phyloP scores from a whole-genome alignment of 64 coral and sea anemone genomes.

The Astreopora myriophthalma region DNA sequence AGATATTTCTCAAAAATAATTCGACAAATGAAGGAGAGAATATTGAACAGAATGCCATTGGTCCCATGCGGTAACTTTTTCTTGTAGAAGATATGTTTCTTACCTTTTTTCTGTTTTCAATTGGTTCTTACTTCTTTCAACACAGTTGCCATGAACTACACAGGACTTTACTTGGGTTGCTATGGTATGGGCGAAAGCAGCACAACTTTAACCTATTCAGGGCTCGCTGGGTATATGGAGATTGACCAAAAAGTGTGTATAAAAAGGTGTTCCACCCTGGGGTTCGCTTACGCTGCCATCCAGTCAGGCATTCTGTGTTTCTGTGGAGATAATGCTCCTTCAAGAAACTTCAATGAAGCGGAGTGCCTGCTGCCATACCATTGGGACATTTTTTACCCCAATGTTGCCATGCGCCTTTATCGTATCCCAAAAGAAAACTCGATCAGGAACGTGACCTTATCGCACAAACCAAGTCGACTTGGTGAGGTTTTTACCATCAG shows the following conservation, averaged over 20 bases:
- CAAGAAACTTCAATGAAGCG: background rate
- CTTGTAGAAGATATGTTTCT: no score
- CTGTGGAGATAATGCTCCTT: background rate
- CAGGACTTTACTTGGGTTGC: background rate
- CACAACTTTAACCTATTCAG: background rate
- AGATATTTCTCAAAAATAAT: no score
- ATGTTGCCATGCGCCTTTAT: background rate
- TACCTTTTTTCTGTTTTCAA: background rate
- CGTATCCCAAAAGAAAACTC: background rate
- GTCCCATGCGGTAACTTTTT: no score
- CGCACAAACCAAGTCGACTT: background rate
- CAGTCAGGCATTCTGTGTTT: conserved; percentile 21
- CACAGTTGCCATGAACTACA: background rate
- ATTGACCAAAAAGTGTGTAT: background rate
- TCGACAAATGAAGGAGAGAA: no score
- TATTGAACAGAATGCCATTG: no score
- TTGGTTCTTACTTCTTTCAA: background rate
- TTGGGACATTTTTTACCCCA: background rate
- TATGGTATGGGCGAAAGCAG: background rate
- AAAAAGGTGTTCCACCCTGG: background rate
- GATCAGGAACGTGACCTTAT: background rate
- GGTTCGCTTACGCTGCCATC: background rate
- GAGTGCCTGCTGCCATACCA: background rate
- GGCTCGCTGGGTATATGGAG: background rate
- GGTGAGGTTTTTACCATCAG: background rate